These are phyloP conservation scores for Mimachlamys varia DNA, from an alignment of 2,888 invertebrate genomes.

Conservation along the genomic window DNA sequence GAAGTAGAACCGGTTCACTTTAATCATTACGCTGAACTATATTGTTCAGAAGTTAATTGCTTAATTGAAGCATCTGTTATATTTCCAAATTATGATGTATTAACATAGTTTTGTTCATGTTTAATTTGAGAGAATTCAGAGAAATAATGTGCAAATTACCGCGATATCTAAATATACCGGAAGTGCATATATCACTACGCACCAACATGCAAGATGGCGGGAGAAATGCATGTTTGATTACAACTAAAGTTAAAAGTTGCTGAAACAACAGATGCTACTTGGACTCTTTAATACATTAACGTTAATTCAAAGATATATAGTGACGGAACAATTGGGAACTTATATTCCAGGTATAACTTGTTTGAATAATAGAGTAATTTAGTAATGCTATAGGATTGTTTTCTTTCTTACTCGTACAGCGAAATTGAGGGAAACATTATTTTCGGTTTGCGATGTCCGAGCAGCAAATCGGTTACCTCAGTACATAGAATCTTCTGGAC, in stretches of 20 bases:
- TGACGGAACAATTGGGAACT: not conserved
- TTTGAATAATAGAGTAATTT: not conserved
- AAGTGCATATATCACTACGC: slow-evolving; percentile 42
- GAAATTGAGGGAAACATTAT: not conserved
- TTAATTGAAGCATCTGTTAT: not conserved
- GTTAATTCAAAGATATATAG: not conserved
- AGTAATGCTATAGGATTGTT: not conserved
- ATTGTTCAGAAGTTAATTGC: not conserved
- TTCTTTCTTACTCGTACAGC: not conserved
- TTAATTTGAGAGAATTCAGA: not conserved
- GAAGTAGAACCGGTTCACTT: not conserved
- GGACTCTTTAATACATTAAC: not conserved
- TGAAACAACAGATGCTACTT: slow-evolving; percentile 15
- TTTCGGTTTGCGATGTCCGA: not conserved
- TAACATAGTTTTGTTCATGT: not conserved
- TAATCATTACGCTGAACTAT: not conserved
- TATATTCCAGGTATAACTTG: not conserved
- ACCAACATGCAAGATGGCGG: slow-evolving; percentile 43
- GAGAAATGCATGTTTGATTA: slow-evolving; percentile 47
- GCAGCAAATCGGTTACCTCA: not conserved
- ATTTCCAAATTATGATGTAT: not conserved
- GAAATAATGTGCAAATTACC: not conserved
- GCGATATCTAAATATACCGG: not conserved
- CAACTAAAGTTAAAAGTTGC: not conserved
- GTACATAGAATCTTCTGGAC: too few species aligned